These are phyloP conservation scores for Discoglossus pictus DNA, from an alignment of 2,797 vertebrate genomes.

Conservation along the genomic window DNA sequence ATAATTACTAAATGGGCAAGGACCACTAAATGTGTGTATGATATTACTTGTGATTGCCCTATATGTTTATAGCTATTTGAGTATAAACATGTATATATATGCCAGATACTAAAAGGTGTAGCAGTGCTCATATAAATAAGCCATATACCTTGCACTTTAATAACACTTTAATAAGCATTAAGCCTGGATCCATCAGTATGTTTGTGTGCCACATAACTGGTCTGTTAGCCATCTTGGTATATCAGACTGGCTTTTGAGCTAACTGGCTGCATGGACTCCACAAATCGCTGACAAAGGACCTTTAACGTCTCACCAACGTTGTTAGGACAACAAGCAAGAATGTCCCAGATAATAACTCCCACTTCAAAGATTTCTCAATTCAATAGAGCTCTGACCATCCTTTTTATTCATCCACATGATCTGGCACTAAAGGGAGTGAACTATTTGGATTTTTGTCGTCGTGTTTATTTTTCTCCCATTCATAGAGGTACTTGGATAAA, in stretches of 20 bases:
- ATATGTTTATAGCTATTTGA: too few relatives aligned
- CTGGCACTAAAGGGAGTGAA: slow-evolving; percentile 87
- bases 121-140: too few relatives aligned
- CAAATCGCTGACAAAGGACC: slow-evolving; percentile 93
- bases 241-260: slow-evolving; percentile 69
- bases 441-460: slow-evolving; percentile 77
- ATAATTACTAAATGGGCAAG: too few relatives aligned
- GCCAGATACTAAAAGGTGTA: too few relatives aligned
- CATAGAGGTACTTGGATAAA: slow-evolving; percentile 81
- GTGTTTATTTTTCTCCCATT: slow-evolving; percentile 88
- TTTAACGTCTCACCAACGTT: slow-evolving; percentile 96
- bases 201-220: not conserved
- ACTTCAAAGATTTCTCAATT: slow-evolving; percentile 89
- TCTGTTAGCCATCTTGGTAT: not conserved
- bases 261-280: slow-evolving; percentile 84
- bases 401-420: slow-evolving; percentile 85
- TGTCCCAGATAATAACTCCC: slow-evolving; percentile 93
- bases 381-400: slow-evolving; percentile 93
- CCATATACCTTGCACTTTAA: too few relatives aligned
- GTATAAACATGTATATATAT: too few relatives aligned
- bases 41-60: too few relatives aligned
- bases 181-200: too few relatives aligned
- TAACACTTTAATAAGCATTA: too few relatives aligned
- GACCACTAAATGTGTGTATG: too few relatives aligned
- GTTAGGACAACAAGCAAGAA: slow-evolving; percentile 94